These are phyloP conservation scores for Amblyornis subalaris DNA, from an alignment of 2,113 vertebrate genomes.

Conservation along the genomic window DNA sequence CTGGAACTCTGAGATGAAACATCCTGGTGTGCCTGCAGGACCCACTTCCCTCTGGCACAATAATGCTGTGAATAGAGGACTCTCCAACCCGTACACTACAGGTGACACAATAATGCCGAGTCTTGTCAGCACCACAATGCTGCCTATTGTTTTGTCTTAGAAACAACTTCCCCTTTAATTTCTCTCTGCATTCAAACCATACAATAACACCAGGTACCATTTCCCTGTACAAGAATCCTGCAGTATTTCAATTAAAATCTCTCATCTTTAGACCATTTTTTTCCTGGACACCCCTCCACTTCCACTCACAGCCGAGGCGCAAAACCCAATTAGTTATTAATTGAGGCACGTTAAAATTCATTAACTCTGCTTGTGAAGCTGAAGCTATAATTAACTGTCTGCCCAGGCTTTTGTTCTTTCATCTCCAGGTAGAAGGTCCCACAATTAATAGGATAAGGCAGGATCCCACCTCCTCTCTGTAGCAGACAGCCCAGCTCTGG, in stretches of 20 bases:
- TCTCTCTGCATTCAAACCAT: neutral
- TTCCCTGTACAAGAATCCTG: neutral
- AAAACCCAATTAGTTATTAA: conserved; percentile 86
- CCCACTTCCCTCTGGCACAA: neutral
- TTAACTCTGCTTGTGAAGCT: conserved; percentile 79
- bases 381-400: conserved; percentile 84
- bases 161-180: neutral
- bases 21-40: neutral
- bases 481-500: neutral
- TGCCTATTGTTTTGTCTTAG: neutral
- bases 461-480: neutral
- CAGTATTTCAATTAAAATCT: conserved; percentile 50
- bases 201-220: neutral
- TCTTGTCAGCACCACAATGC: neutral
- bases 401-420: conserved; percentile 74
- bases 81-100: rapidly evolving
- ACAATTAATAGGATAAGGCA: neutral
- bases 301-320: conserved; percentile 52
- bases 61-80: neutral
- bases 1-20: neutral
- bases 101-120: neutral
- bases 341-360: conserved; percentile 85
- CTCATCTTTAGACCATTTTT: neutral
- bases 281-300: conserved; percentile 10
- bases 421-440: conserved; percentile 65